Conservation (phyloP, 1,140 invertebrate species). For the Plectus sambesii region DNA sequence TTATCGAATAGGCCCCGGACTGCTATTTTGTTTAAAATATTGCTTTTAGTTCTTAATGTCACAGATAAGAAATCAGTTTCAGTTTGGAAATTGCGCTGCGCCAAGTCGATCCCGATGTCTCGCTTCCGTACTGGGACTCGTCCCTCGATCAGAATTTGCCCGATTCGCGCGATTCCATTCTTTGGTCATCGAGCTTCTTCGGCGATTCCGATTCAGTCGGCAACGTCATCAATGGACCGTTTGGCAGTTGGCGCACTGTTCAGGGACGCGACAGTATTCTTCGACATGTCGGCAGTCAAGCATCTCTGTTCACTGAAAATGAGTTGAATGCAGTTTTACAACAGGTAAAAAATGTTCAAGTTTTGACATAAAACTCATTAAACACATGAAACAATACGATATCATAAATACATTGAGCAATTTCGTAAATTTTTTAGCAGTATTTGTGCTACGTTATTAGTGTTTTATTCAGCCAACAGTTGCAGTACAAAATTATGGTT, state of each 20-base stretch:
- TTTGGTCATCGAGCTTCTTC: conserved; percentile 21
- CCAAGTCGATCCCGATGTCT: conserved; percentile 16
- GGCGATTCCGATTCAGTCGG: conserved; percentile 23
- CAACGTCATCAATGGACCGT: conserved; percentile 23
- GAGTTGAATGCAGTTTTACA: conserved; percentile 21
- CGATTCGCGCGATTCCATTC: conserved; percentile 25
- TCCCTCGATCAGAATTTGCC: conserved; percentile 21
- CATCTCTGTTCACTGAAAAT: conserved; percentile 12
- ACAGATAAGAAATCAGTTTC: too few relatives aligned
- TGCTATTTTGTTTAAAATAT: too few relatives aligned
- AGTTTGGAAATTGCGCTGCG: conserved; percentile 14
- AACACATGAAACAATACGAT: too few relatives aligned
- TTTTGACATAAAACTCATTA: conserved; percentile 41
- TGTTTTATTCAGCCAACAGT: too few relatives aligned
- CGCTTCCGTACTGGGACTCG: conserved; percentile 27
- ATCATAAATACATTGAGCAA: too few relatives aligned
- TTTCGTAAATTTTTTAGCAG: too few relatives aligned
- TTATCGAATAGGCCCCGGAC: too few relatives aligned
- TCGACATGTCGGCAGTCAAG: conserved; percentile 17
- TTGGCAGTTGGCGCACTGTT: conserved; percentile 26
- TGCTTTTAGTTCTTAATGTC: conserved; percentile 19
- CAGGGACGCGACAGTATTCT: conserved; percentile 21
- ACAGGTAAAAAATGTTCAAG: conserved; percentile 20
- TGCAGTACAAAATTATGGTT: too few relatives aligned
- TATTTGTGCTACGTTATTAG: too few relatives aligned